phyloP scores from a whole-genome alignment of 1,140 invertebrate genomes.

The Acromyrmex charruanus region DNA sequence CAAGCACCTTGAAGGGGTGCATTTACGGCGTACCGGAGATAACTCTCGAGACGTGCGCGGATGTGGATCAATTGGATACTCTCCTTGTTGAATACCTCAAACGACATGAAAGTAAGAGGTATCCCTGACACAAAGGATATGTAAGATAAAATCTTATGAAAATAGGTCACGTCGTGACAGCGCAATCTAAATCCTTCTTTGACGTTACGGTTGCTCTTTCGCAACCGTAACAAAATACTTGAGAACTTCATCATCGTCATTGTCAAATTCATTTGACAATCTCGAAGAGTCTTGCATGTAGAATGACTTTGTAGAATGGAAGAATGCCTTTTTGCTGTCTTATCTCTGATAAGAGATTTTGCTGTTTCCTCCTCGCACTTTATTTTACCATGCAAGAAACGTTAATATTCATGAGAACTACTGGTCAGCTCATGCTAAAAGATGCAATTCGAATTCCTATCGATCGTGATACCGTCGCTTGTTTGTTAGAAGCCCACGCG shows the following conservation, averaged over 20 bases:
- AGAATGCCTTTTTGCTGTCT: background rate
- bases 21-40: constrained; percentile 70
- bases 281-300: background rate
- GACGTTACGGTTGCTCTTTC: background rate
- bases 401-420: background rate
- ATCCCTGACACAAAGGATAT: constrained; percentile 5
- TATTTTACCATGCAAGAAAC: background rate
- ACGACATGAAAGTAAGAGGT: constrained; percentile 25
- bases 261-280: background rate
- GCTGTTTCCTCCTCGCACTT: background rate
- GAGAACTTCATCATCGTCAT: background rate
- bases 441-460: constrained; percentile 3
- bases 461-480: constrained; percentile 28
- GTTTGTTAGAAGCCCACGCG: constrained; percentile 30
- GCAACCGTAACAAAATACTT: background rate
- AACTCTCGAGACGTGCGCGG: constrained; percentile 67
- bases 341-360: background rate
- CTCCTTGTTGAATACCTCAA: constrained; percentile 26
- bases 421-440: background rate
- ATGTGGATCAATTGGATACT: constrained; percentile 70
- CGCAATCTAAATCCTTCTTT: constrained; percentile 32
- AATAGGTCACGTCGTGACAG: constrained; percentile 7
- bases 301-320: background rate
- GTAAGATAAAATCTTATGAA: constrained; percentile 32
- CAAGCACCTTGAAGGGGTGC: constrained; percentile 71